Evolutionary conservation across 2,113 vertebrate genomes (phyloP).

Genomic region (Sceloporus tristichus): DNA sequence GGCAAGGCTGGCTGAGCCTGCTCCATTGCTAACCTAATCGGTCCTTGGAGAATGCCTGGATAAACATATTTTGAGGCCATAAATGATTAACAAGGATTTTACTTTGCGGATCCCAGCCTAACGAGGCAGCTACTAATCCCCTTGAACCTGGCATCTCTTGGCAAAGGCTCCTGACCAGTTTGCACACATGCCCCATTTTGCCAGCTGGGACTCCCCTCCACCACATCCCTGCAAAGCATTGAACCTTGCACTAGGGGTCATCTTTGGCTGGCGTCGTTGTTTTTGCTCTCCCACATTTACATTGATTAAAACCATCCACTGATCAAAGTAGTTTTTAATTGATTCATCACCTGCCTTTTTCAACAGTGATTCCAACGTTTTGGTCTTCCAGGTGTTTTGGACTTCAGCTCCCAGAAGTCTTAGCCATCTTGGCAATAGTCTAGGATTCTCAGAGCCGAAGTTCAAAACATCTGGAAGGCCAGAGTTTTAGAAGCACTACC

Average conservation of each 20-base stretch:
- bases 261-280: neutral
- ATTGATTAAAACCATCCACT: neutral
- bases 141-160: constrained; percentile 7
- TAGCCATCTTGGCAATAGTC: no score
- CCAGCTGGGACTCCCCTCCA: neutral
- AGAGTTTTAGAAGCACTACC: no score
- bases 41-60: constrained; percentile 52
- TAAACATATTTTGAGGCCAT: constrained; percentile 61
- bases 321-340: neutral
- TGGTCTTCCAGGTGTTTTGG: no score
- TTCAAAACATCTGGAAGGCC: no score
- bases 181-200: neutral
- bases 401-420: no score
- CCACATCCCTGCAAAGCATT: no score
- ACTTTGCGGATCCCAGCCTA: constrained; percentile 46
- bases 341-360: constrained; percentile 8
- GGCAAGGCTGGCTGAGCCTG: constrained; percentile 52
- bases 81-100: constrained; percentile 54
- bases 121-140: constrained; percentile 42
- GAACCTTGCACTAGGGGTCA: no score
- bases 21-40: constrained; percentile 53
- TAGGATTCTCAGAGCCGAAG: no score
- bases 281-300: neutral
- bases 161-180: neutral
- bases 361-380: no score